Percentiles rank a stretch among this genome's conserved stretches.
These are phyloP conservation scores for Illadopsis cleaveri DNA, from an alignment of 2,113 vertebrate species.

Conservation along the genomic window DNA sequence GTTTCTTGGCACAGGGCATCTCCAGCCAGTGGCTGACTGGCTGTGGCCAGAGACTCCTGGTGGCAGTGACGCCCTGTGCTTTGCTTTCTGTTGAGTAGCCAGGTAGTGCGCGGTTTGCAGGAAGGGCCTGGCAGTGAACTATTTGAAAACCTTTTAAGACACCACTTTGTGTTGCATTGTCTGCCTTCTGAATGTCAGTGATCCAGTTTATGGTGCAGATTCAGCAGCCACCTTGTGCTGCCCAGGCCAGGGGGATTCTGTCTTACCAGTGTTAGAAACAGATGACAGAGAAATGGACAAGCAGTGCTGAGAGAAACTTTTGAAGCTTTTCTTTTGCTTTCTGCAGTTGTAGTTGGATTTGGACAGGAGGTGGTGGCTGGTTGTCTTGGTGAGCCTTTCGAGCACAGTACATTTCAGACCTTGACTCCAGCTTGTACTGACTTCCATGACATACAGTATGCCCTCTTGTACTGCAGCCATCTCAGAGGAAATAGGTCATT, in stretches of 20 bases:
- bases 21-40: not conserved
- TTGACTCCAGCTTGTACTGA: constrained; percentile 59
- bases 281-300: not conserved
- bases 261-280: not conserved
- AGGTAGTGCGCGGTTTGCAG: not conserved
- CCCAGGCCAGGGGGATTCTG: not conserved
- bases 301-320: not conserved
- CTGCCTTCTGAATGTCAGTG: not conserved
- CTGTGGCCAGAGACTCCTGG: not conserved
- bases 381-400: not conserved
- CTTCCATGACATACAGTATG: constrained; percentile 27
- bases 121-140: not conserved
- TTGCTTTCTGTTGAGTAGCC: not conserved
- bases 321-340: not conserved
- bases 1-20: constrained; percentile 11
- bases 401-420: constrained; percentile 6
- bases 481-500: constrained; percentile 51
- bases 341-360: not conserved
- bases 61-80: not conserved
- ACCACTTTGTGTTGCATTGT: not conserved
- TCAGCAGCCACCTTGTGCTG: not conserved
- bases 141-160: not conserved
- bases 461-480: constrained; percentile 68
- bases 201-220: not conserved
- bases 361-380: not conserved